phyloP scores from a whole-genome alignment of 2,888 invertebrate species.

The Chrysolina oricalcia region DNA sequence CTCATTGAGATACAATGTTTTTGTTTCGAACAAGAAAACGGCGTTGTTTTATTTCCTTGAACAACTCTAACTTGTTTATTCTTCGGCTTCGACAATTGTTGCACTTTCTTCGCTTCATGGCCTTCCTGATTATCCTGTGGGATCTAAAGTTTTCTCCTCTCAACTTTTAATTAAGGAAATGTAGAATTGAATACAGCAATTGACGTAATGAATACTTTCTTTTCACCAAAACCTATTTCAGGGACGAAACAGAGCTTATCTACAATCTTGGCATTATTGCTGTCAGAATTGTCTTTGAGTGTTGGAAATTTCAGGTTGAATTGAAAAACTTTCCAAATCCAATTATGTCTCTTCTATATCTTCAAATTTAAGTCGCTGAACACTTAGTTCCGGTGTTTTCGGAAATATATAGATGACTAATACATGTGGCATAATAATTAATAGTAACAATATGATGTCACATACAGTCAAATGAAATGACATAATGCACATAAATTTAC shows the following conservation, averaged over 20 bases:
- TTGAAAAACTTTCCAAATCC: slow-evolving; percentile 10
- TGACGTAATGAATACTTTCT: neutral
- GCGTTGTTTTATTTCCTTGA: too few species aligned
- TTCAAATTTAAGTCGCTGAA: neutral
- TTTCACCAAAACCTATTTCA: neutral
- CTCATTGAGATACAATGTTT: too few species aligned
- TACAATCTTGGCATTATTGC: slow-evolving; percentile 3
- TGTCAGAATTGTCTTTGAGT: neutral
- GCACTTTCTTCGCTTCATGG: neutral
- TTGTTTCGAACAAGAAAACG: too few species aligned
- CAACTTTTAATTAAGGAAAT: slow-evolving; percentile 22
- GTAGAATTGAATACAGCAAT: neutral
- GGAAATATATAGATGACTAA: too few species aligned
- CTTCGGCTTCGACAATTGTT: neutral
- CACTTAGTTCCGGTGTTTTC: too few species aligned
- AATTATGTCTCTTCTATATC: slow-evolving; percentile 7
- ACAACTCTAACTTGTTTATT: too few species aligned
- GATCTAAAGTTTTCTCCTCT: neutral
- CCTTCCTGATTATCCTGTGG: neutral
- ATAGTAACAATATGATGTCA: too few species aligned
- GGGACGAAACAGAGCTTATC: slow-evolving; percentile 1
- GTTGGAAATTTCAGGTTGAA: neutral
- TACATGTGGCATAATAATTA: too few species aligned
- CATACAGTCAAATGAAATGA: too few species aligned
- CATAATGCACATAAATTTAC: too few species aligned